Evolutionary conservation across 2,888 invertebrate genomes (phyloP).

Genomic region (Creontiades dilutus): DNA sequence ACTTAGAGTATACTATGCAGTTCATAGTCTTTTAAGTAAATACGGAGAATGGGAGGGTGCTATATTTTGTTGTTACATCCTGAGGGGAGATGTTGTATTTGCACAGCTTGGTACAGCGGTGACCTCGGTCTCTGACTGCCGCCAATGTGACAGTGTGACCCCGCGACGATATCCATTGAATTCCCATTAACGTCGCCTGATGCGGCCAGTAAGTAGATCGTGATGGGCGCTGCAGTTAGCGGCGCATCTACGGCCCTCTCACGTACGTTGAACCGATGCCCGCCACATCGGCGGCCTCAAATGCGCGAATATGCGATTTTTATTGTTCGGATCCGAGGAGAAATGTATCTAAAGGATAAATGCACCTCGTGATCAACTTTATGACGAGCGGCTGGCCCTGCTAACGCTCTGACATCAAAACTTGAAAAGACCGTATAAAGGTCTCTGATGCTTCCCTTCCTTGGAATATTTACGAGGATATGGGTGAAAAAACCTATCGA

Average conservation of each 20-base stretch:
- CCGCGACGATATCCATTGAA: background rate
- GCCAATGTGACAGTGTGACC: background rate
- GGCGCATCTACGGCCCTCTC: background rate
- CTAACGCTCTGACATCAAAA: slow-evolving; percentile 1
- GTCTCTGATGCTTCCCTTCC: background rate
- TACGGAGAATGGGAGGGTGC: no score
- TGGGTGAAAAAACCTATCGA: background rate
- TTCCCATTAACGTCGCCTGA: background rate
- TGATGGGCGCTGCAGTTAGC: background rate
- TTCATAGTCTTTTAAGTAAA: no score
- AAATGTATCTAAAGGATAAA: slow-evolving; percentile 12
- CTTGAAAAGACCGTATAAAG: background rate
- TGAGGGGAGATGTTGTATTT: no score
- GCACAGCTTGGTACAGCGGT: no score
- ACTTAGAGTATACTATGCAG: no score
- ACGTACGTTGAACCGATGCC: slow-evolving; percentile 5
- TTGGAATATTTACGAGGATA: background rate
- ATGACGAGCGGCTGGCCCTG: background rate
- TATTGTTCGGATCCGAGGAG: background rate
- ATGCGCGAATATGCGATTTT: background rate
- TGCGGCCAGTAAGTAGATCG: background rate
- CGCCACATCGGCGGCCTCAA: background rate
- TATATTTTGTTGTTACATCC: no score
- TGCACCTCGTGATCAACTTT: slow-evolving; percentile 25
- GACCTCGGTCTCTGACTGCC: no score